Percentiles rank a stretch among this genome's conserved stretches.
phyloP scores from a whole-genome alignment of 2,113 vertebrate genomes.

The Leuciscus idus region DNA sequence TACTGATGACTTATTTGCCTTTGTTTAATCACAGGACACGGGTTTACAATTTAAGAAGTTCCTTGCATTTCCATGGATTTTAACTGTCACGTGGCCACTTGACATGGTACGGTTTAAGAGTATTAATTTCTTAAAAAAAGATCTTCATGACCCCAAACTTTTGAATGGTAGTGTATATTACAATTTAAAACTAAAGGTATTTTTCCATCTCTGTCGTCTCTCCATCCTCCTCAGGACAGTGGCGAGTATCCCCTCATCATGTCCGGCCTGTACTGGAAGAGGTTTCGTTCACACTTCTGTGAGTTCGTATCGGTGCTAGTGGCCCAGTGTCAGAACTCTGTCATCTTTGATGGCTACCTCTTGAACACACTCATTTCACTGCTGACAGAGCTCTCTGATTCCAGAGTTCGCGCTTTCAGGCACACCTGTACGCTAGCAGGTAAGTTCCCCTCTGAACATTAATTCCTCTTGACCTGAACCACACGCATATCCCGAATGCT shows the following conservation, averaged over 20 bases:
- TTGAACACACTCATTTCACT: conserved; percentile 86
- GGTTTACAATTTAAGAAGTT: conserved; percentile 92
- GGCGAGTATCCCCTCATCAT: conserved; percentile 86
- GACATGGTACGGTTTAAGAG: conserved; percentile 73
- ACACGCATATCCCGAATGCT: background rate
- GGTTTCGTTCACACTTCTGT: conserved; percentile 87
- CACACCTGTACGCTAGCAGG: conserved; percentile 94
- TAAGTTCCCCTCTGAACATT: conserved; percentile 57
- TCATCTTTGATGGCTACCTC: conserved; percentile 86
- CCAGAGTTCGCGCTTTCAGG: conserved; percentile 84
- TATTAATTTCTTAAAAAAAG: background rate
- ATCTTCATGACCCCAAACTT: background rate
- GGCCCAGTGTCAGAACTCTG: conserved; percentile 82
- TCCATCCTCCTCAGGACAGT: conserved; percentile 73
- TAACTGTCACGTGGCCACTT: conserved; percentile 91
- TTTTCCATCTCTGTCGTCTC: background rate
- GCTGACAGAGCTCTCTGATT: conserved; percentile 85
- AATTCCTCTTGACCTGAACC: background rate
- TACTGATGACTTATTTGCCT: background rate
- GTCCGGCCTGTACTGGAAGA: conserved; percentile 84
- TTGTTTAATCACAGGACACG: conserved; percentile 72
- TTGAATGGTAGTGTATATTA: background rate
- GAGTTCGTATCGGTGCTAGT: conserved; percentile 88
- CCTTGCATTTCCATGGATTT: conserved; percentile 91
- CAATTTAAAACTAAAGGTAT: background rate